A percentile compares a stretch with the other conserved stretches of the same genome.
phyloP scores from a whole-genome alignment of 2,113 vertebrate species.

The Trichechus manatus region DNA sequence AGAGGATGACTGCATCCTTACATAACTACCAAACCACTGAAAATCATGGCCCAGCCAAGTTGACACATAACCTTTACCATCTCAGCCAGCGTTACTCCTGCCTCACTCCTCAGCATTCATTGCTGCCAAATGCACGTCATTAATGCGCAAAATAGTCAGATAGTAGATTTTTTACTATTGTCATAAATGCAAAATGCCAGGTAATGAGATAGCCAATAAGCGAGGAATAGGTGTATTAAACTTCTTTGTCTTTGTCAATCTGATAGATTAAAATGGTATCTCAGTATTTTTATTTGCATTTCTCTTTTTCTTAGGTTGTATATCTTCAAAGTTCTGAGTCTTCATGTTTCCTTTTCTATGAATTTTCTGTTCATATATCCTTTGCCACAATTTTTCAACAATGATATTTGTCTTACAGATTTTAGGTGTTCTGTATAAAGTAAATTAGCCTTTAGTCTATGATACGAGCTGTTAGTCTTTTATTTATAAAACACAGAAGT shows the following conservation, averaged over 20 bases:
- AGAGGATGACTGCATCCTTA: too few species aligned
- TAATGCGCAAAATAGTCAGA: too few species aligned
- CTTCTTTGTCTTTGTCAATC: background rate
- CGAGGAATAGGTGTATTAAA: background rate
- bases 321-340: background rate
- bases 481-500: background rate
- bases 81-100: too few species aligned
- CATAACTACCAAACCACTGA: too few species aligned
- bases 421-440: background rate
- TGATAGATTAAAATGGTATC: conserved; percentile 23
- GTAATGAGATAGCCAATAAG: too few species aligned
- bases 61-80: too few species aligned
- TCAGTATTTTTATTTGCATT: conserved; percentile 9
- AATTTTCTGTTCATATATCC: background rate
- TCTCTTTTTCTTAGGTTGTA: conserved; percentile 5
- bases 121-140: too few species aligned
- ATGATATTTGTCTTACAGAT: background rate
- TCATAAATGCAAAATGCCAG: too few species aligned
- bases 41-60: too few species aligned
- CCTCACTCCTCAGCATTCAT: too few species aligned
- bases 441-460: background rate
- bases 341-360: conserved; percentile 12
- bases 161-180: too few species aligned
- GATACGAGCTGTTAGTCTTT: background rate
- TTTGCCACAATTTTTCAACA: conserved; percentile 7